Evolutionary conservation across 2,888 invertebrate species (phyloP), one percentile per base, ranked within the genome.

Genomic region (Melitaea athalia): DNA sequence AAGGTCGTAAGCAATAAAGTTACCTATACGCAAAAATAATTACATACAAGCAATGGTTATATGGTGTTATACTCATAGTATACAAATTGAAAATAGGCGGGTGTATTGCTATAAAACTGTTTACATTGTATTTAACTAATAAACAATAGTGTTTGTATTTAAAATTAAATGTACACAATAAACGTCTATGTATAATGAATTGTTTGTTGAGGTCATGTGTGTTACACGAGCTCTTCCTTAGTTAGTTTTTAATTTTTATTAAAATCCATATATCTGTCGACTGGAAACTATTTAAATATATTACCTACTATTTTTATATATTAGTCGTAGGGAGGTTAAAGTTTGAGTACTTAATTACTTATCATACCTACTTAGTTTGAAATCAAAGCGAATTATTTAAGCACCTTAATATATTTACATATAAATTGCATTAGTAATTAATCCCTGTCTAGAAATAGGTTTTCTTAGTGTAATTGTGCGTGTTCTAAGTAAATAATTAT

Each of bases 71-170:
- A 24, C 24, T 24, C 24, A n/a, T n/a, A n/a, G 24, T 24, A 49
- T 49, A 14, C 47, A 49, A 49, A 49, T 14, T 49, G n/a, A n/a
- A 49, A 49, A 49, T n/a, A 49, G 47, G 14, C 47, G n/a, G 0
- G 8, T 55, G 31, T 42, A 57, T 8, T 42, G 0, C 49, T 38
- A 63, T 63, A 55, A 53, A 60, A 33, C 43, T 47, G 33, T 67
- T 67, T 60, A 38, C 42, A 47, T 42, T 33, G 45, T 45, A 47
- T 64, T 64, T 67, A 50, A 1, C 7, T 15, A 60, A 38, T 10
- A 52, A 70, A 68, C 62, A 70, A 67, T 67, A 67, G 57, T 43
- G 67, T 67, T 70, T 70, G n/a, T 50, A 57, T 52, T n/a, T 14
- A 52, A 70, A 38, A 64, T 64, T n/a, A 50, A 33, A 5, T 53